phyloP scores from a whole-genome alignment of 2,888 invertebrate genomes.

The Morpho helenor region DNA sequence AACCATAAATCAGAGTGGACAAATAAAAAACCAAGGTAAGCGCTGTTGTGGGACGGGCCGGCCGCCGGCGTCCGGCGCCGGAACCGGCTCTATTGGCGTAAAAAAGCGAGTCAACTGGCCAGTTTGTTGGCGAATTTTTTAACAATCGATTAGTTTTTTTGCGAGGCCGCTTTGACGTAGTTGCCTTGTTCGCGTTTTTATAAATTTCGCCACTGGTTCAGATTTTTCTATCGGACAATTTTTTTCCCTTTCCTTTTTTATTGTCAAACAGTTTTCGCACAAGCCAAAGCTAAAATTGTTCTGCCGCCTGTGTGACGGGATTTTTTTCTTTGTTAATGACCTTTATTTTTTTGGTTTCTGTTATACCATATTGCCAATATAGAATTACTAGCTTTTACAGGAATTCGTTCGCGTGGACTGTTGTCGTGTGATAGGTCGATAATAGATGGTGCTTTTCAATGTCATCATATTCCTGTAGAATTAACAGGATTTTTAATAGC shows the following conservation, averaged over 20 bases:
- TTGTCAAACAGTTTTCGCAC: slow-evolving; percentile 19
- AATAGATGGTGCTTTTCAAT: too few relatives aligned
- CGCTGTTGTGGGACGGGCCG: slow-evolving; percentile 67
- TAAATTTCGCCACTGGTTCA: slow-evolving; percentile 28
- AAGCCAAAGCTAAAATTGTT: slow-evolving; percentile 13
- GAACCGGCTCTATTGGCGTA: slow-evolving; percentile 69
- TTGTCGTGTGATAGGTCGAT: too few relatives aligned
- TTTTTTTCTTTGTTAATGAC: too few relatives aligned
- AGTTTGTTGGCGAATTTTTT: slow-evolving; percentile 60
- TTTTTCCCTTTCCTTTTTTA: slow-evolving; percentile 21
- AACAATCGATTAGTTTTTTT: slow-evolving; percentile 61
- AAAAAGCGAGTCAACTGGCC: slow-evolving; percentile 66
- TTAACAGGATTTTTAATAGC: too few relatives aligned
- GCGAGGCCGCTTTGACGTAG: slow-evolving; percentile 43
- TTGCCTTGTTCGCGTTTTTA: slow-evolving; percentile 35
- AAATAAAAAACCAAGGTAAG: slow-evolving; percentile 79
- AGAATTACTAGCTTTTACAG: too few relatives aligned
- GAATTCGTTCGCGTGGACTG: too few relatives aligned
- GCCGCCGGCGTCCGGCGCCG: slow-evolving; percentile 62
- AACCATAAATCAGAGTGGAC: slow-evolving; percentile 70
- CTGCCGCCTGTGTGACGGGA: too few relatives aligned
- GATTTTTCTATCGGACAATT: slow-evolving; percentile 21
- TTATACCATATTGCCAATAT: too few relatives aligned
- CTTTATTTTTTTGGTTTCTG: too few relatives aligned
- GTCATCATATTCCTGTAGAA: too few relatives aligned